phyloP scores from a whole-genome alignment of 2,797 vertebrate species.

The Eremophila alpestris region DNA sequence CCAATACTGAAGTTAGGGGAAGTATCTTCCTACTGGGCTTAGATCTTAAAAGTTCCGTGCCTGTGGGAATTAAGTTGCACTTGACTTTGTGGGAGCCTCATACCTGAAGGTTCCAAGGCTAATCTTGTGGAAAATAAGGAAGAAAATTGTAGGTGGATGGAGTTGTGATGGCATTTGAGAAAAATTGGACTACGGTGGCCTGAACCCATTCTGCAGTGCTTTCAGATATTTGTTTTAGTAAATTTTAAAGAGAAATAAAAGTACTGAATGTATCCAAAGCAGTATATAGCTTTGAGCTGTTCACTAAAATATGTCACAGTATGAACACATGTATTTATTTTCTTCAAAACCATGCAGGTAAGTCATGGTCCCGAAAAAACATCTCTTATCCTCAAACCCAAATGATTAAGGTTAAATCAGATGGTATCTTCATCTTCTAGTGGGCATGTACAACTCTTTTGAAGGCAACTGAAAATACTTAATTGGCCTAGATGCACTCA shows the following conservation, averaged over 20 bases:
- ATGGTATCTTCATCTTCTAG: background rate
- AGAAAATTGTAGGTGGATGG: background rate
- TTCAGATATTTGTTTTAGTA: background rate
- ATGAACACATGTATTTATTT: background rate
- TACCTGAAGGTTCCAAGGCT: background rate
- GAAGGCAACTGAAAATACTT: slow-evolving; percentile 16
- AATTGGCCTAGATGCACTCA: background rate
- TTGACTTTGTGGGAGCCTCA: background rate
- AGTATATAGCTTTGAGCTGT: background rate
- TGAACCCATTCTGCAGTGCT: background rate
- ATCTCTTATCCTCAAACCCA: background rate
- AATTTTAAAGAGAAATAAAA: slow-evolving; percentile 12
- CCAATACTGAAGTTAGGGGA: background rate
- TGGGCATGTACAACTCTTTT: background rate
- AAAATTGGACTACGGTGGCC: background rate
- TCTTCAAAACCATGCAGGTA: background rate
- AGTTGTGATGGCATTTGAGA: background rate
- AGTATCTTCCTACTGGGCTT: background rate
- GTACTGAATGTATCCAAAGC: background rate
- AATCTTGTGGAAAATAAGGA: background rate
- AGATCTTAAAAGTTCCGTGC: background rate
- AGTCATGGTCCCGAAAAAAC: background rate
- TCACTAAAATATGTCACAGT: background rate
- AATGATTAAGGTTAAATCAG: background rate
- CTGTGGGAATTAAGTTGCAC: background rate